These are phyloP conservation scores for Dasypolia templi DNA, from an alignment of 2,888 invertebrate genomes.

Conservation along the genomic window DNA sequence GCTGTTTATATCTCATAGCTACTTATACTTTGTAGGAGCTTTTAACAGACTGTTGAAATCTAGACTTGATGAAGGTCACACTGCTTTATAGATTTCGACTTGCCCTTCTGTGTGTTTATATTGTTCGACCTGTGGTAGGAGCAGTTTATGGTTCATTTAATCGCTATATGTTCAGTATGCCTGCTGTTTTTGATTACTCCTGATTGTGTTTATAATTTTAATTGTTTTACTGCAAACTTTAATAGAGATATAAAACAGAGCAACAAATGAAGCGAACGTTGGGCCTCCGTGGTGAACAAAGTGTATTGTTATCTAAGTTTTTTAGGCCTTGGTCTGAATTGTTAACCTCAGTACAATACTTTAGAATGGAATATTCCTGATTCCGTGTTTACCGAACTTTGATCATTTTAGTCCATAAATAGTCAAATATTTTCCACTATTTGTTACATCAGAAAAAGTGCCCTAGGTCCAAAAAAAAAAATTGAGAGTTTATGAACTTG, in stretches of 20 bases:
- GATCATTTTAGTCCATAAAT: not conserved
- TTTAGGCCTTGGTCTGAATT: constrained; percentile 24
- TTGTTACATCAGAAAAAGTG: not conserved
- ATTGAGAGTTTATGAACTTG: not conserved
- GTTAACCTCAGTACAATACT: constrained; percentile 18
- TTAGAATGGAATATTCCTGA: constrained; percentile 19
- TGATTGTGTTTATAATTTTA: not conserved
- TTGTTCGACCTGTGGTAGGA: too few relatives aligned
- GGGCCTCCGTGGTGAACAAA: not conserved
- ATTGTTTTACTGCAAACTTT: not conserved
- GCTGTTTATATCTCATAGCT: not conserved
- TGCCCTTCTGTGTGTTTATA: not conserved
- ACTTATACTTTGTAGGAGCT: not conserved
- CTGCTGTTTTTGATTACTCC: not conserved
- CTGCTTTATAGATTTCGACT: not conserved
- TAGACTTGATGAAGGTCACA: not conserved
- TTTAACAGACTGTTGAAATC: not conserved
- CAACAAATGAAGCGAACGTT: not conserved
- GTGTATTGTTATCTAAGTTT: constrained; percentile 23
- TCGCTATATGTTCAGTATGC: not conserved
- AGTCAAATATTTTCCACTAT: not conserved
- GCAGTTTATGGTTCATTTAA: not conserved
- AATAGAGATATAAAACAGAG: not conserved
- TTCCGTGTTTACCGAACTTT: constrained; percentile 1
- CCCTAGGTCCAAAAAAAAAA: too few relatives aligned